These are phyloP conservation scores for Frankliniella fusca DNA, from an alignment of 2,888 invertebrate genomes.

Conservation along the genomic window DNA sequence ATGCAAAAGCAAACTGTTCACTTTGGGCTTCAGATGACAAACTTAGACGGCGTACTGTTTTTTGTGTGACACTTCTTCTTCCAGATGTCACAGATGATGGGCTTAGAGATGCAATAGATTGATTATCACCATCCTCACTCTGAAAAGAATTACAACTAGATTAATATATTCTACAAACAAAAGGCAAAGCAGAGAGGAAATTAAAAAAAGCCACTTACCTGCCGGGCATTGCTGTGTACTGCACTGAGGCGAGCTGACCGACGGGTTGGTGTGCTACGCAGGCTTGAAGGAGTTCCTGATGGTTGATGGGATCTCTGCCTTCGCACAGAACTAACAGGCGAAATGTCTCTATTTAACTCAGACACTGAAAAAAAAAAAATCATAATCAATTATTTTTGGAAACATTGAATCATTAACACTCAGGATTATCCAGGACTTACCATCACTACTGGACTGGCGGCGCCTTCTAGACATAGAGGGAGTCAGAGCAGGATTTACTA, in stretches of 20 bases:
- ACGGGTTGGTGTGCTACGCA: not conserved
- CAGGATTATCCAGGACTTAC: not conserved
- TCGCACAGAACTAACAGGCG: not conserved
- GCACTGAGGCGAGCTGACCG: not conserved
- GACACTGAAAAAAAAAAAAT: not conserved
- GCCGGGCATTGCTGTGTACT: not conserved
- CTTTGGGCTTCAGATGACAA: not conserved
- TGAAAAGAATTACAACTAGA: not conserved
- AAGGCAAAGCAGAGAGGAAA: not conserved
- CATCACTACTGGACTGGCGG: not conserved
- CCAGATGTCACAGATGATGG: not conserved
- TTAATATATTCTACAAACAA: not conserved
- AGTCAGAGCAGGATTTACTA: not conserved
- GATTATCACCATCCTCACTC: constrained; percentile 6
- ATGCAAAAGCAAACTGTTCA: not conserved
- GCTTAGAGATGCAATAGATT: not conserved
- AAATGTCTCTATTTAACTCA: not conserved
- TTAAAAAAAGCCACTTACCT: not conserved
- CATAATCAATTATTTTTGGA: not conserved
- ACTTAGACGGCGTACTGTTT: not conserved
- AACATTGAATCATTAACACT: not conserved
- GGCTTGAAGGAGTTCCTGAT: not conserved
- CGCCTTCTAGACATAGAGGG: not conserved
- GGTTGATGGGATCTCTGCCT: not conserved
- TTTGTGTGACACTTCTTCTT: not conserved